Conservation (phyloP, 2,797 vertebrate species). For the Oryzias dopingdopingensis region DNA sequence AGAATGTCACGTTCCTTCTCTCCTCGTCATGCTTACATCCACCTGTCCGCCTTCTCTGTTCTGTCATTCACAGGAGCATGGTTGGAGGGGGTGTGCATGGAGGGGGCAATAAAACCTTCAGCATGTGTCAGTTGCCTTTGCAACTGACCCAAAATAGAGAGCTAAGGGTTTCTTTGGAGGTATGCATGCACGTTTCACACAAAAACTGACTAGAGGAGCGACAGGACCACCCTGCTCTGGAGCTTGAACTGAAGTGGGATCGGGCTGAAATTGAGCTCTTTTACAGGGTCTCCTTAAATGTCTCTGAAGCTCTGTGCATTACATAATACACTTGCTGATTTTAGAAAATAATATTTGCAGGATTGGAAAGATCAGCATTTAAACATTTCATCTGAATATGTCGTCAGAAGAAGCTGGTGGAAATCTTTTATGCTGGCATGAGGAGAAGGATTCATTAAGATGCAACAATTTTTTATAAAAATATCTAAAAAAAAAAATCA, state of each 20-base stretch:
- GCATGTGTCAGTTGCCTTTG: slow-evolving; percentile 57
- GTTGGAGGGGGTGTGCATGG: slow-evolving; percentile 1
- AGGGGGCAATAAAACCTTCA: slow-evolving; percentile 38
- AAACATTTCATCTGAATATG: neutral
- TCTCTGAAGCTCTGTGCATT: slow-evolving; percentile 9
- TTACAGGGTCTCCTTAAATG: slow-evolving; percentile 33
- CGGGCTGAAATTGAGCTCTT: slow-evolving; percentile 34
- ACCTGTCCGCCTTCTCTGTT: slow-evolving; percentile 35
- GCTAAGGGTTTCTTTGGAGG: slow-evolving; percentile 36
- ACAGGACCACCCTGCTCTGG: slow-evolving; percentile 55
- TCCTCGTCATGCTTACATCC: slow-evolving; percentile 28
- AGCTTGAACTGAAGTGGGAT: slow-evolving; percentile 38
- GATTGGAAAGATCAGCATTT: slow-evolving; percentile 17
- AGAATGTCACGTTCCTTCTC: slow-evolving; percentile 37
- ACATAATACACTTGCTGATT: slow-evolving; percentile 20
- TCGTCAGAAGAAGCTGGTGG: slow-evolving; percentile 18
- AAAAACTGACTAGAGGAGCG: slow-evolving; percentile 39
- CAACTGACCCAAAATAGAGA: slow-evolving; percentile 62
- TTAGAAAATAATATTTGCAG: slow-evolving; percentile 43
- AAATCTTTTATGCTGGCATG: slow-evolving; percentile 21
- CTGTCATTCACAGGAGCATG: neutral
- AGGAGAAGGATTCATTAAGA: neutral
- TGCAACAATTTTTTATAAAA: neutral
- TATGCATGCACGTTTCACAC: slow-evolving; percentile 15
- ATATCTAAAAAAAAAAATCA: too few species aligned